phyloP scores from a whole-genome alignment of 2,113 vertebrate genomes.

The Mesembrinibis cayennensis region DNA sequence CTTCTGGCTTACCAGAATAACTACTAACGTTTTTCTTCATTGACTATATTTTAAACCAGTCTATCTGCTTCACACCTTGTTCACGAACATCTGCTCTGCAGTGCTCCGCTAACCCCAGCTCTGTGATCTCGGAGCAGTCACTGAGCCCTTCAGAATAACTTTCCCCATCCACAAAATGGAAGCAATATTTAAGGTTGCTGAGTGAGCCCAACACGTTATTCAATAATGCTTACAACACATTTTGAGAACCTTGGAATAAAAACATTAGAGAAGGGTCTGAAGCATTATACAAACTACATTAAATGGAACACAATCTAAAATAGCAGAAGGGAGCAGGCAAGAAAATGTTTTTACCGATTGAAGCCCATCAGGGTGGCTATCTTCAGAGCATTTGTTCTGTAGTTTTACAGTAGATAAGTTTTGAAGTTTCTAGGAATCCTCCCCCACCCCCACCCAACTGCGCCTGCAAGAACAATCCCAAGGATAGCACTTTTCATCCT shows the following conservation, averaged over 20 bases:
- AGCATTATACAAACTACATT: background rate
- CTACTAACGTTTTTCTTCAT: no score
- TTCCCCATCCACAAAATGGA: rapidly evolving
- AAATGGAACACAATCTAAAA: background rate
- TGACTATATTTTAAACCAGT: rapidly evolving
- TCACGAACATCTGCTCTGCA: background rate
- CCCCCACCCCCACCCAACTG: background rate
- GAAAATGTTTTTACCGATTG: background rate
- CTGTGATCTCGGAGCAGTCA: background rate
- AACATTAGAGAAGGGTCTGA: background rate
- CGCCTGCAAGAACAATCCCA: background rate
- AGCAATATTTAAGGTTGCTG: background rate
- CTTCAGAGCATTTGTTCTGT: background rate
- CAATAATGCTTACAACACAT: rapidly evolving
- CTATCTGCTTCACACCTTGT: background rate
- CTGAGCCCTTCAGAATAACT: background rate
- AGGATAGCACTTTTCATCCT: background rate
- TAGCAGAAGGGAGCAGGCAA: background rate
- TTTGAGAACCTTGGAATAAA: background rate
- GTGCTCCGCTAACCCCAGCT: background rate
- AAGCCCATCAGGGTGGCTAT: background rate
- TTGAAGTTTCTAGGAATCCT: background rate
- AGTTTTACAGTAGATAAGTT: background rate
- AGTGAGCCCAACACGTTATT: background rate
- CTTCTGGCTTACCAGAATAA: background rate